Percentiles rank a stretch among this genome's conserved stretches.
Evolutionary conservation across 92 coral and sea anemone species (phyloP).

Genomic region (Plumapathes pennacea): DNA sequence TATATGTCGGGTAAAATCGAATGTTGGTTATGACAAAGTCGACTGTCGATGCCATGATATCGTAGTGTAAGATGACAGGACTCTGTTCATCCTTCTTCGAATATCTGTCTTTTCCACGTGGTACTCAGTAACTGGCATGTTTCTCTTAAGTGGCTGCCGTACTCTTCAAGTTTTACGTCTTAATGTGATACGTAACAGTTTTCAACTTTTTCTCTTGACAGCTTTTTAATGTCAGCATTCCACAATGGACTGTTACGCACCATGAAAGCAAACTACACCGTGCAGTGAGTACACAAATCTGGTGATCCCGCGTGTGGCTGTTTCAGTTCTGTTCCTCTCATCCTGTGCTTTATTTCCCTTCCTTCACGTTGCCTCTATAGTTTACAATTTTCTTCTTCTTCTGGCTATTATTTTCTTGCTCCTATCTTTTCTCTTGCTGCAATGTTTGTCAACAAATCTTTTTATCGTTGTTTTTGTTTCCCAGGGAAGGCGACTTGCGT

Average conservation of each 20-base stretch:
- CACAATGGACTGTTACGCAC: constrained; percentile 96
- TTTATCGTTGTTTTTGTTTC: neutral
- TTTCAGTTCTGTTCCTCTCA: too few species aligned
- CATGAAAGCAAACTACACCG: constrained; percentile 97
- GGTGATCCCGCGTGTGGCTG: too few species aligned
- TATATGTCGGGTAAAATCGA: too few species aligned
- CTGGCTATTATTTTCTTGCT: too few species aligned
- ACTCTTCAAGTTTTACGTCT: neutral
- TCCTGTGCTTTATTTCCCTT: neutral
- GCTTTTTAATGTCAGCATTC: constrained; percentile 97
- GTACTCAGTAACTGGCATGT: too few species aligned
- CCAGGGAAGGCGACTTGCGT: constrained; percentile 88
- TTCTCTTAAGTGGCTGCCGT: too few species aligned
- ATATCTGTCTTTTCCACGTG: too few species aligned
- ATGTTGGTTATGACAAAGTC: too few species aligned
- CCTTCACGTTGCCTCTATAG: neutral
- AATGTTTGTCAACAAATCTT: neutral
- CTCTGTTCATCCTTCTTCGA: too few species aligned
- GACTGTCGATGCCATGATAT: too few species aligned
- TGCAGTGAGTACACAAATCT: constrained; percentile 77
- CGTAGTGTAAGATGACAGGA: too few species aligned
- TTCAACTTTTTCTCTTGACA: constrained; percentile 15
- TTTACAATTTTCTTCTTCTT: neutral
- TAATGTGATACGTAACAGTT: neutral
- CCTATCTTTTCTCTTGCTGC: too few species aligned